phyloP scores from a whole-genome alignment of 92 coral and sea anemone genomes.

The Anthopleura xanthogrammica region DNA sequence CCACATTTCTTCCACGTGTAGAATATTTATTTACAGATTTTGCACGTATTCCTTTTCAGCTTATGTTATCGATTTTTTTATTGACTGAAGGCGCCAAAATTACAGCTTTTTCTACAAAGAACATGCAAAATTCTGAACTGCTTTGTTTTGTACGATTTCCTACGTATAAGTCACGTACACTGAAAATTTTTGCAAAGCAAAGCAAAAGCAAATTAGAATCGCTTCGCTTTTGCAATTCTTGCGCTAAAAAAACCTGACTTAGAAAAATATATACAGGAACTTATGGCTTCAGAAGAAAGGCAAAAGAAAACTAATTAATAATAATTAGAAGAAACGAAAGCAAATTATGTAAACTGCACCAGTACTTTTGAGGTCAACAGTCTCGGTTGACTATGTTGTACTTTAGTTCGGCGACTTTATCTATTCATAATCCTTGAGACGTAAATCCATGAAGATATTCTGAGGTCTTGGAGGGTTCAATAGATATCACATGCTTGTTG shows the following conservation, averaged over 20 bases:
- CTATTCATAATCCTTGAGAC: constrained; percentile 14
- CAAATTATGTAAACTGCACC: constrained; percentile 5
- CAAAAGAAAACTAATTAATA: background rate
- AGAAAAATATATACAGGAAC: background rate
- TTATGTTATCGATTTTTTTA: background rate
- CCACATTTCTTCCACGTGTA: constrained; percentile 4
- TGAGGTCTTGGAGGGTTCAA: background rate
- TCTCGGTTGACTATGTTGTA: constrained; percentile 27
- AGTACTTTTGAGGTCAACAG: constrained; percentile 29
- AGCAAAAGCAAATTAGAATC: background rate
- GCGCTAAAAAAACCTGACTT: background rate
- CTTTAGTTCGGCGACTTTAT: constrained; percentile 34
- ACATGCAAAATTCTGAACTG: background rate
- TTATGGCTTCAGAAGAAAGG: background rate
- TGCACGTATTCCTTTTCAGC: background rate
- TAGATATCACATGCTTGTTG: background rate
- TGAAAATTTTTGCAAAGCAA: background rate
- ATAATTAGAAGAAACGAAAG: background rate
- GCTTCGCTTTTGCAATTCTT: background rate
- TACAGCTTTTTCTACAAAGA: background rate
- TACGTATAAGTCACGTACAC: background rate
- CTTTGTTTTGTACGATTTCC: background rate
- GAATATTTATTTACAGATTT: background rate
- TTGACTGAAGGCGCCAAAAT: background rate
- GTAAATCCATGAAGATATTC: constrained; percentile 9